Percentiles rank a stretch among this genome's conserved stretches.
phyloP scores from a whole-genome alignment of 2,113 vertebrate species.

The Capricornis sumatraensis region DNA sequence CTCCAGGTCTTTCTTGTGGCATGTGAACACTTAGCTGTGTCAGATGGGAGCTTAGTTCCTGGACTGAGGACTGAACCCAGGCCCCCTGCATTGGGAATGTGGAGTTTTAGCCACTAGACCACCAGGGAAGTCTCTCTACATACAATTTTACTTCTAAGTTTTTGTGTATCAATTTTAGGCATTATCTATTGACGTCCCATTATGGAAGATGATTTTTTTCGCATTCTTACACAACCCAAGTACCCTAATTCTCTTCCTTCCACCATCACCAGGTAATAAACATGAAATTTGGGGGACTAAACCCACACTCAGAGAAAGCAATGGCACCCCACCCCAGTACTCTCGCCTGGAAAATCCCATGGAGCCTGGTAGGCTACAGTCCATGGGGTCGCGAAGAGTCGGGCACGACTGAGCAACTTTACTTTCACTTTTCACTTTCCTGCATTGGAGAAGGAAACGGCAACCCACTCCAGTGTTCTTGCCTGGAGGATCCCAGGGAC shows the following conservation, averaged over 20 bases:
- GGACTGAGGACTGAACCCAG: neutral
- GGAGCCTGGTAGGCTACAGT: no score
- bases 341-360: no score
- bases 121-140: neutral
- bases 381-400: no score
- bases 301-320: neutral
- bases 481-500: neutral
- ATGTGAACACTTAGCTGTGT: neutral
- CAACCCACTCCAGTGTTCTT: neutral
- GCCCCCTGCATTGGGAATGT: neutral
- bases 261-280: neutral
- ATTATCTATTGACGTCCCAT: neutral
- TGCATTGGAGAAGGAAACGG: no score
- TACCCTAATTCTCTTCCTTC: neutral
- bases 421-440: no score
- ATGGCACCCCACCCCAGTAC: no score
- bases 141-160: neutral
- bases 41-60: neutral
- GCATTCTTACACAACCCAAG: neutral
- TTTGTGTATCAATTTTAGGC: neutral
- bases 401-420: rapidly evolving
- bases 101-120: neutral
- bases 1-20: neutral
- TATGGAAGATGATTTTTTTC: neutral
- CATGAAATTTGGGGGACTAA: neutral